Conservation (phyloP, 2,888 invertebrate genomes). For the Aporophyla nigra region DNA sequence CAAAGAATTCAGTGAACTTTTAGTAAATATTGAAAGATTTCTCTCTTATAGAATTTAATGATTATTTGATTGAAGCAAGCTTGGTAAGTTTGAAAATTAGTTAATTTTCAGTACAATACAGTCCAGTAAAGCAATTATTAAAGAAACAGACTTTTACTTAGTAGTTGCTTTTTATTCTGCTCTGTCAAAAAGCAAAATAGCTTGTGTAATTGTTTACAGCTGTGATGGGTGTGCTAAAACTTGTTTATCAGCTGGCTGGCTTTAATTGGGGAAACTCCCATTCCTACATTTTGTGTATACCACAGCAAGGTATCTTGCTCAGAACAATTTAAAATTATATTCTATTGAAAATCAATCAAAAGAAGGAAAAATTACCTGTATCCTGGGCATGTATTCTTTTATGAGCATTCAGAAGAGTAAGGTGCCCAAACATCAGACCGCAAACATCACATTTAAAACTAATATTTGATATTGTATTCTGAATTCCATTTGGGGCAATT, state of each 20-base stretch:
- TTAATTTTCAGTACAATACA: neutral
- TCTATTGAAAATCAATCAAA: neutral
- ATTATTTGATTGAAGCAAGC: neutral
- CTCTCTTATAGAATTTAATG: too few species aligned
- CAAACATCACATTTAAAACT: constrained; percentile 97
- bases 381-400: constrained; percentile 95
- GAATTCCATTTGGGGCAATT: constrained; percentile 92
- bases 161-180: constrained; percentile 3
- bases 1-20: constrained; percentile 1
- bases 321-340: constrained; percentile 12
- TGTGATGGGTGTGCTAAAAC: too few species aligned
- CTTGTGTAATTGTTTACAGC: neutral
- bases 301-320: too few species aligned
- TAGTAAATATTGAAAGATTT: neutral
- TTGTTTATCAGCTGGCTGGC: neutral
- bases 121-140: too few species aligned
- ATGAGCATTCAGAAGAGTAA: constrained; percentile 95
- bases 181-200: neutral
- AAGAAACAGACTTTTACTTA: neutral
- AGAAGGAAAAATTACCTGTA: constrained; percentile 82
- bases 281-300: neutral
- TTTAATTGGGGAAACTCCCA: neutral
- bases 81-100: neutral
- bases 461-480: constrained; percentile 95
- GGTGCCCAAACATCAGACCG: constrained; percentile 96